phyloP scores from a whole-genome alignment of 2,797 vertebrate genomes.

The Microctenopoma lineatum region DNA sequence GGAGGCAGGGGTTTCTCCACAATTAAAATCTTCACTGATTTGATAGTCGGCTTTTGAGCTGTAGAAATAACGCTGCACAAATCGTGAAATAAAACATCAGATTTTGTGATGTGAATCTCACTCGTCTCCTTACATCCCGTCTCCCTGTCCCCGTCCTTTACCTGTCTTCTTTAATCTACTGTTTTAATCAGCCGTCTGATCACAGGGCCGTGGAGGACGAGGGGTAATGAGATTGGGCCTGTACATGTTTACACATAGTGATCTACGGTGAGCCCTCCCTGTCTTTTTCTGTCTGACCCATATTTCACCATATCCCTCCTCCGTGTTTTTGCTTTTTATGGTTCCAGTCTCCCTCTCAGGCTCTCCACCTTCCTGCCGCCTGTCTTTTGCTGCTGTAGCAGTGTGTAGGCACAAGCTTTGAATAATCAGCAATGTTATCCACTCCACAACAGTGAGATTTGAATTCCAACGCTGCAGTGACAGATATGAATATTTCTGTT shows the following conservation, averaged over 20 bases:
- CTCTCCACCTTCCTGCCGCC: slow-evolving; percentile 22
- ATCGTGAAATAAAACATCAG: too few species aligned
- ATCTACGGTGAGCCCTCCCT: slow-evolving; percentile 72
- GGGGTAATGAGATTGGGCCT: slow-evolving; percentile 79
- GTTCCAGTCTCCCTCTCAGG: slow-evolving; percentile 40
- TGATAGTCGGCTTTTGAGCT: too few species aligned
- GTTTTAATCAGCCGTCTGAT: slow-evolving; percentile 75
- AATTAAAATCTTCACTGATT: too few species aligned
- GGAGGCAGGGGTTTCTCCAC: too few species aligned
- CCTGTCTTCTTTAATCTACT: slow-evolving; percentile 58
- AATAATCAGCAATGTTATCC: slow-evolving; percentile 39
- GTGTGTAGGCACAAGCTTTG: slow-evolving; percentile 18
- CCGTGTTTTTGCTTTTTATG: slow-evolving; percentile 51
- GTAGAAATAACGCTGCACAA: too few species aligned
- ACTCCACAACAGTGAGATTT: slow-evolving; percentile 21
- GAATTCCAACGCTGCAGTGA: slow-evolving; percentile 15
- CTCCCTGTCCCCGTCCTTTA: slow-evolving; percentile 41
- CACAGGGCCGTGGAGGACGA: slow-evolving; percentile 57
- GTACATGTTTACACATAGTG: slow-evolving; percentile 77
- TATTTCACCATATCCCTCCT: slow-evolving; percentile 63
- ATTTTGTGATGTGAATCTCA: too few species aligned
- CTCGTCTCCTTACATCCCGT: slow-evolving; percentile 24
- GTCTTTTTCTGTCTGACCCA: slow-evolving; percentile 73
- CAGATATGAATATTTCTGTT: slow-evolving; percentile 34
- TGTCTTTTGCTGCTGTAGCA: slow-evolving; percentile 33